Evolutionary conservation across 2,113 vertebrate species (phyloP).

Genomic region (Probosciger aterrimus): DNA sequence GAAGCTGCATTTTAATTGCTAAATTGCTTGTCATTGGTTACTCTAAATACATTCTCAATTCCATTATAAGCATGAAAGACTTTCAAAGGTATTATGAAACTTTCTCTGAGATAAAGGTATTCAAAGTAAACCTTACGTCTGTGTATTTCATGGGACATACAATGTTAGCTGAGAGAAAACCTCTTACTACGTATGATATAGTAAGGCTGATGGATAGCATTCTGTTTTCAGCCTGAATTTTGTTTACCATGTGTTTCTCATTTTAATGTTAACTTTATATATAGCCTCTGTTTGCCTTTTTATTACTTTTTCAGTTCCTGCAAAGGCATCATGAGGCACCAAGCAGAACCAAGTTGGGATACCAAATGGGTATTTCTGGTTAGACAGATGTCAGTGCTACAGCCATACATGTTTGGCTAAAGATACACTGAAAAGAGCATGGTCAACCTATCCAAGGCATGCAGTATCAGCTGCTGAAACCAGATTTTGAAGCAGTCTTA

Average conservation of each 20-base stretch:
- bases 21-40: constrained; percentile 24
- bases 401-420: background rate
- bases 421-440: background rate
- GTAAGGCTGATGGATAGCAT: background rate
- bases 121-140: background rate
- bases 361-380: background rate
- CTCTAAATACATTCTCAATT: constrained; percentile 22
- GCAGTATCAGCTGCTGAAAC: background rate
- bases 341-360: background rate
- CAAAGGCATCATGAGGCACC: background rate
- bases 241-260: background rate
- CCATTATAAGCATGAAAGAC: constrained; percentile 3
- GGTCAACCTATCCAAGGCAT: background rate
- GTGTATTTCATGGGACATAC: background rate
- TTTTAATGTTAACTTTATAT: background rate
- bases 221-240: background rate
- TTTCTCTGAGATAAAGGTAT: background rate
- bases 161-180: background rate
- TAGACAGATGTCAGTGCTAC: background rate
- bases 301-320: background rate
- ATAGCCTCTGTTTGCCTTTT: background rate
- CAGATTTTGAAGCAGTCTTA: background rate
- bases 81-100: constrained; percentile 39
- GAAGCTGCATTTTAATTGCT: constrained; percentile 58
- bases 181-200: background rate